A percentile compares a stretch with the other conserved stretches of the same genome.
Evolutionary conservation across 2,797 vertebrate species (phyloP).

Genomic region (Picus viridis): DNA sequence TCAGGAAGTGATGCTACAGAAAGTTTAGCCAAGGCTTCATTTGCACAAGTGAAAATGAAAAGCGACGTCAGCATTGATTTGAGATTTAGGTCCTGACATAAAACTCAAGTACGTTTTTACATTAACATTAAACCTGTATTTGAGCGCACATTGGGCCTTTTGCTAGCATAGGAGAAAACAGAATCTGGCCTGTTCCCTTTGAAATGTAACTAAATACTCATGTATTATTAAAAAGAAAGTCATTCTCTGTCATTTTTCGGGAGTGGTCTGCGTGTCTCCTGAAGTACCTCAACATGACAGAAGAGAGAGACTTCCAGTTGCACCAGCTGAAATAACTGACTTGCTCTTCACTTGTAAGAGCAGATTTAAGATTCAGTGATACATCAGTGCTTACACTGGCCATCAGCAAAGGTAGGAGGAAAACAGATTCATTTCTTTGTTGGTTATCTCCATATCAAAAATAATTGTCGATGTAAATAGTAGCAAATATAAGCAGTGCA

Average conservation of each 20-base stretch:
- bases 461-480: background rate
- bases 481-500: background rate
- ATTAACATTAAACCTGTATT: background rate
- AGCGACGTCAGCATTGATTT: background rate
- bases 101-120: background rate
- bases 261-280: background rate
- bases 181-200: background rate
- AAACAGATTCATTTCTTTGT: background rate
- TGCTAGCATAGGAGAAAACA: background rate
- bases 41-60: background rate
- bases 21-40: background rate
- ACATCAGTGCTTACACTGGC: background rate
- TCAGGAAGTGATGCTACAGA: background rate
- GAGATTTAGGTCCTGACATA: background rate
- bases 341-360: conserved; percentile 10
- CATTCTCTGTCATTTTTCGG: background rate
- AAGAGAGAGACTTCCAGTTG: background rate
- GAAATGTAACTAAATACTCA: background rate
- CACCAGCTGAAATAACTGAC: conserved; percentile 30
- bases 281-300: background rate
- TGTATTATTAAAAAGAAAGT: conserved; percentile 8
- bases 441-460: background rate
- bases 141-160: background rate
- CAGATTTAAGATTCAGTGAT: background rate
- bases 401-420: background rate